Base-by-base conservation (phyloP, 2,113 vertebrate genomes). In the Trematomus loennbergii region DNA sequence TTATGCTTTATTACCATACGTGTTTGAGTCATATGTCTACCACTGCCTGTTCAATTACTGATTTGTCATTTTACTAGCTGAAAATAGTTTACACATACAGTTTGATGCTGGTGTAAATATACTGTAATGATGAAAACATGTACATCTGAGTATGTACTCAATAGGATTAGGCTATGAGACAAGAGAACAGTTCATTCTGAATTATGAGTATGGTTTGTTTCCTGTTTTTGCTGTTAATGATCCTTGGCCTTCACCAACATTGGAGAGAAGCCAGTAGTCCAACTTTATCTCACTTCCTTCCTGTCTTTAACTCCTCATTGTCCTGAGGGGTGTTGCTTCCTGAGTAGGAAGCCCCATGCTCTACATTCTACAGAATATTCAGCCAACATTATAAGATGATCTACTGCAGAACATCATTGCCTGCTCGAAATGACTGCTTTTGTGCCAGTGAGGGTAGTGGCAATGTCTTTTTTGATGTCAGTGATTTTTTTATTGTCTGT, bases 231-330 rank as follows among this genome's bases (percentile, higher is more conserved):
- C 1, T 54, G 25, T 12, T 16, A 7, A 12, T 18, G 68, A 45
- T 29, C 1, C 1, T 3, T 15, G 6, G 3, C 36, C 43, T 6
- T 72, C 13, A 33, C 11, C 3, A 22, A 6, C 13, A 3, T 11
- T 1, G 67, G 77, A 78, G 69, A 60, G 74, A 74, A 62, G 25
- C 5, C 70, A 57, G 66, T 6, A 20, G 62, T 65, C 17, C 6
- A 65, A 36, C 17, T 66, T 66, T 82, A 81, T 88, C 82, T 68
- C 20, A 11, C 67, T 90, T 93, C 91, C 91, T 91, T 91, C 91
- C 91, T 75, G 75, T 63, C 63, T 64, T 71, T 71, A 45, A 49
- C 5, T 10, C 12, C n/a, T 45, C 22, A 55, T 82, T 78, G 53
- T 87, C 36, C 61, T n/a, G 40, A 18, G 11, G 85, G 69, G 72